These are phyloP conservation scores for Polypedilum pembai DNA, from an alignment of 1,140 invertebrate genomes.

Conservation along the genomic window DNA sequence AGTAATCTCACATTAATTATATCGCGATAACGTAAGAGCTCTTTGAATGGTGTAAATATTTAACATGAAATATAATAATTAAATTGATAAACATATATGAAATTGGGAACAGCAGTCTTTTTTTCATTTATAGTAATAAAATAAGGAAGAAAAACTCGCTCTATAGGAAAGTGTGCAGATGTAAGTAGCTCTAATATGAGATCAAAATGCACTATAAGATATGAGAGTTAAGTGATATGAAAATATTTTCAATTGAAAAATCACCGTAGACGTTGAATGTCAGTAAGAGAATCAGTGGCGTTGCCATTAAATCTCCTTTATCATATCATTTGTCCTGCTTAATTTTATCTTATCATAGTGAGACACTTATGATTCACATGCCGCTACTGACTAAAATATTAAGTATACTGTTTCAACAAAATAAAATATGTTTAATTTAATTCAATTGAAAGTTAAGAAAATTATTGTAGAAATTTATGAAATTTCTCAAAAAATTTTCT, in stretches of 20 bases:
- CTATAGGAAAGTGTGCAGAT: not conserved
- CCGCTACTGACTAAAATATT: not conserved
- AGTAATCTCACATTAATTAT: too few species aligned
- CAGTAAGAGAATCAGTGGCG: not conserved
- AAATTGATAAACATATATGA: not conserved
- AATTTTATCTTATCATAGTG: not conserved
- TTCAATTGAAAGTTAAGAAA: constrained; percentile 12
- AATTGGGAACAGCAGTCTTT: not conserved
- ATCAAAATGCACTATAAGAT: constrained; percentile 4
- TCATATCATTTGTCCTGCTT: not conserved
- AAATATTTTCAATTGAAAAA: constrained; percentile 20
- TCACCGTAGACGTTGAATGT: constrained; percentile 7
- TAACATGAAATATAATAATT: not conserved
- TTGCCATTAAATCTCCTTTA: too few species aligned
- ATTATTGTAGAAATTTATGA: not conserved
- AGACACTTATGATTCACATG: not conserved
- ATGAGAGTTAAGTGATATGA: constrained; percentile 6
- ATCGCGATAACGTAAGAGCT: not conserved
- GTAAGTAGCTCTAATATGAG: not conserved
- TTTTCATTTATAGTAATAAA: not conserved
- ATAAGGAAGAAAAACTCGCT: not conserved
- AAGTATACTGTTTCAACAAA: not conserved
- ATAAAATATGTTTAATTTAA: constrained; percentile 14
- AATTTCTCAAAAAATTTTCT: too few species aligned
- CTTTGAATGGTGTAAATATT: not conserved